Conservation (phyloP, 2,888 invertebrate species). For the Exephanes ischioxanthus region DNA sequence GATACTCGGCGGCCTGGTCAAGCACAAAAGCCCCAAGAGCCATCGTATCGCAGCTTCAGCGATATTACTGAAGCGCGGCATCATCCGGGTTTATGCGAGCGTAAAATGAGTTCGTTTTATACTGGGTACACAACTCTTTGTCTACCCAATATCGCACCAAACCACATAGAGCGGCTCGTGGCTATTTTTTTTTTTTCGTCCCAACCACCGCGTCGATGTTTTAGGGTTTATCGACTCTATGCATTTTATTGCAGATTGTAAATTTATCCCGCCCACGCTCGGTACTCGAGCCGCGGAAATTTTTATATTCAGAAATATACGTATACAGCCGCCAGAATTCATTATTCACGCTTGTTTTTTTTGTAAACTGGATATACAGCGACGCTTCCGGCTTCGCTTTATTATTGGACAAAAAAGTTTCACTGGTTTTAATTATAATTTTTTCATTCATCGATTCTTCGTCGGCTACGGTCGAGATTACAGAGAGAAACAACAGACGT, state of each 20-base stretch:
- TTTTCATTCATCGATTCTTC: too few species aligned
- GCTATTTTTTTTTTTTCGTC: neutral
- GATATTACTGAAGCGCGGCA: constrained; percentile 27
- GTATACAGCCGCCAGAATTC: neutral
- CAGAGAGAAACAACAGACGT: neutral
- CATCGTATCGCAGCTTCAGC: constrained; percentile 23
- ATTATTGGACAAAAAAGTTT: neutral
- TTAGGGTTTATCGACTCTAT: constrained; percentile 22
- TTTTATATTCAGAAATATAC: neutral
- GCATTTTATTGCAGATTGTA: neutral
- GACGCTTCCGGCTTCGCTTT: neutral
- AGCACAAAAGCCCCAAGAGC: constrained; percentile 53
- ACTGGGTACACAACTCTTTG: constrained; percentile 7
- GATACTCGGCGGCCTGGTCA: constrained; percentile 50
- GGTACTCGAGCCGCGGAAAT: neutral
- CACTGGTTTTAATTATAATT: neutral
- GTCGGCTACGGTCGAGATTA: neutral
- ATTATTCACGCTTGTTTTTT: neutral
- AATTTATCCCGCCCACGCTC: neutral
- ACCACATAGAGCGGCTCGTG: neutral
- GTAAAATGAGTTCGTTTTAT: constrained; percentile 62
- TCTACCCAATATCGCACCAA: neutral
- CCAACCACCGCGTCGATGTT: neutral
- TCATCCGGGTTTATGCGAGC: constrained; percentile 60
- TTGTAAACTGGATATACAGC: neutral